Percentiles rank a stretch among this genome's conserved stretches.
Conservation (phyloP, 2,797 vertebrate genomes). For the Halcyon smyrnensis region DNA sequence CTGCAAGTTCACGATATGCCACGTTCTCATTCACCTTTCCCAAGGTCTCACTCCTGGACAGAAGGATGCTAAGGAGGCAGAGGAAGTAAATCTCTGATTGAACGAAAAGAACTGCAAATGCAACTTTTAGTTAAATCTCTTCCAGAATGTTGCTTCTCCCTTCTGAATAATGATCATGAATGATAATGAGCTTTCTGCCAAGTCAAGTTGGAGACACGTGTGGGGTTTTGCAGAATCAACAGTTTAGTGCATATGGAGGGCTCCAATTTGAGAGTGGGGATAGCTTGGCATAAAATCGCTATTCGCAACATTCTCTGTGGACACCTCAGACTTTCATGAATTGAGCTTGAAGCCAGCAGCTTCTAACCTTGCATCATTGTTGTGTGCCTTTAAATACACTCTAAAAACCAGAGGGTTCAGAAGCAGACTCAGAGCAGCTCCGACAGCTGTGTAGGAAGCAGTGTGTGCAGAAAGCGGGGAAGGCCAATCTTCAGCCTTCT, state of each 20-base stretch:
- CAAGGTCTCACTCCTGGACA: neutral
- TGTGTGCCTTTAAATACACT: conserved; percentile 10
- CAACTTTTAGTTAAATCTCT: neutral
- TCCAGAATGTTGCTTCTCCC: neutral
- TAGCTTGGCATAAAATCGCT: conserved; percentile 7
- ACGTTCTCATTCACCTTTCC: neutral
- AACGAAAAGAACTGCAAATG: neutral
- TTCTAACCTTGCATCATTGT: neutral
- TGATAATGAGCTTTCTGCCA: neutral
- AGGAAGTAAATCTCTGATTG: neutral
- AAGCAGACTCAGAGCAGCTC: conserved; percentile 48
- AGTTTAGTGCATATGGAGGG: neutral
- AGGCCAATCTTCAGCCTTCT: neutral
- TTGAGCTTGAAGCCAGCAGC: neutral
- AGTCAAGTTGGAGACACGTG: rapidly evolving
- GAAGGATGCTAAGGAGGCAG: neutral
- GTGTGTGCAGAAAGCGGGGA: neutral
- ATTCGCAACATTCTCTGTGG: conserved; percentile 8
- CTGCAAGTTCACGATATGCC: neutral
- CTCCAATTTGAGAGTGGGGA: neutral
- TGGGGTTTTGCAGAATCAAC: neutral
- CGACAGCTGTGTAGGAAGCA: conserved; percentile 41
- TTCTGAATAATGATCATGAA: neutral
- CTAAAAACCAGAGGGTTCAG: neutral
- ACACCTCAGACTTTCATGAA: neutral